phyloP scores from a whole-genome alignment of 2,113 vertebrate species.

The Phainopepla nitens region DNA sequence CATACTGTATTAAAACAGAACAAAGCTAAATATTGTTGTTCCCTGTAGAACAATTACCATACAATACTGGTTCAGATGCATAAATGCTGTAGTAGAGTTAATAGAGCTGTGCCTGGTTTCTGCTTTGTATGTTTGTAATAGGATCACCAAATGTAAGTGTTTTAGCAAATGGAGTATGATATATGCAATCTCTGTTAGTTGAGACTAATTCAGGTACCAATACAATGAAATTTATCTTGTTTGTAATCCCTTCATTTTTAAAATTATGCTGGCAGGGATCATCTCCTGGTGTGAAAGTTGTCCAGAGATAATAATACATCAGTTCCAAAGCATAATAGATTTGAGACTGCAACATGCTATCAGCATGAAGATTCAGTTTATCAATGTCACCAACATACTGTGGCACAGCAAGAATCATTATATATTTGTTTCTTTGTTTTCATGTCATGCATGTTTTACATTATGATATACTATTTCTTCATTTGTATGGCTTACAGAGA shows the following conservation, averaged over 20 bases:
- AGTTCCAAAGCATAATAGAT: constrained; percentile 70
- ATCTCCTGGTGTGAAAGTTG: constrained; percentile 73
- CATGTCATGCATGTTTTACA: constrained; percentile 37
- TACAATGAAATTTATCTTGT: constrained; percentile 59
- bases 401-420: constrained; percentile 73
- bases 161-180: neutral
- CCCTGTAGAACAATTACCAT: neutral
- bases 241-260: constrained; percentile 71
- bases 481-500: neutral
- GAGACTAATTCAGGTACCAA: constrained; percentile 64
- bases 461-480: constrained; percentile 40
- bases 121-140: constrained; percentile 19
- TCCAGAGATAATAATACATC: constrained; percentile 73
- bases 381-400: constrained; percentile 53
- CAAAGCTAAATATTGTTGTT: neutral
- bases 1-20: neutral
- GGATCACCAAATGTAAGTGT: neutral
- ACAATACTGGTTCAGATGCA: neutral
- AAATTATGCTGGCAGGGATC: constrained; percentile 62
- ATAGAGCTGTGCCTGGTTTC: constrained; percentile 8
- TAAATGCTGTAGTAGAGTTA: constrained; percentile 17
- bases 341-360: constrained; percentile 61
- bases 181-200: constrained; percentile 26
- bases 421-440: constrained; percentile 68
- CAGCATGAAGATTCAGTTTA: constrained; percentile 63